These are phyloP conservation scores for Drosophila phalerata DNA, from an alignment of 2,888 invertebrate genomes.

Conservation along the genomic window DNA sequence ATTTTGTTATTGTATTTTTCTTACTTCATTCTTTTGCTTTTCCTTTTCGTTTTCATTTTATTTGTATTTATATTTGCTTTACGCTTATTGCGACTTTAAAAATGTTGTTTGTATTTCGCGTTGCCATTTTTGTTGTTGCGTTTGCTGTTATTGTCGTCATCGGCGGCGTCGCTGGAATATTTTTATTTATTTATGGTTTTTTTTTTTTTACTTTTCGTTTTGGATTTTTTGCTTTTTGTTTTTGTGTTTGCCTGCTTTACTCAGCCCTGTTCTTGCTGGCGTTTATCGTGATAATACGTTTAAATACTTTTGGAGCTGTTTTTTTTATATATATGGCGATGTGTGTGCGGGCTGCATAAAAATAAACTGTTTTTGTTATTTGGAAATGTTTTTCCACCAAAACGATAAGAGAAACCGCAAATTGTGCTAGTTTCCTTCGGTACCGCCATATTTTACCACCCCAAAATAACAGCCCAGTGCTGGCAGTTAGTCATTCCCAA, in stretches of 20 bases:
- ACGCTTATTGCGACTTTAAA: conserved; percentile 78
- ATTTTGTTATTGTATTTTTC: conserved; percentile 10
- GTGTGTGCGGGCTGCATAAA: conserved; percentile 39
- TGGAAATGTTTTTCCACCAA: conserved; percentile 27
- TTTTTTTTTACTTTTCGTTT: not conserved
- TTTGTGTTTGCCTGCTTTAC: conserved; percentile 12
- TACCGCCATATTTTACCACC: conserved; percentile 14
- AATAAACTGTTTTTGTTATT: conserved; percentile 43
- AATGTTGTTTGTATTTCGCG: conserved; percentile 56
- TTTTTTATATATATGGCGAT: conserved; percentile 3
- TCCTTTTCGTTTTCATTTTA: conserved; percentile 41
- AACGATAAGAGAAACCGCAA: conserved; percentile 49
- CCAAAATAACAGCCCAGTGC: conserved; percentile 11
- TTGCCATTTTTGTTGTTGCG: conserved; percentile 17
- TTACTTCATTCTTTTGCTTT: conserved; percentile 17
- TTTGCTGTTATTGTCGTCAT: conserved; percentile 34
- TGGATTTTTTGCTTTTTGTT: conserved; percentile 7
- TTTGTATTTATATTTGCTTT: conserved; percentile 57
- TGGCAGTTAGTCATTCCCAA: conserved; percentile 23
- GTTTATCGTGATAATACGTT: conserved; percentile 50
- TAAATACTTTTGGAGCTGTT: conserved; percentile 46
- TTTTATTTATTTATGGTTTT: conserved; percentile 44
- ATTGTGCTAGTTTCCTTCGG: conserved; percentile 28
- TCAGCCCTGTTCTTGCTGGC: conserved; percentile 17
- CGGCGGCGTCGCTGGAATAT: conserved; percentile 41